Base-by-base conservation (phyloP, 2,888 invertebrate genomes). In the Dusona sp. region DNA sequence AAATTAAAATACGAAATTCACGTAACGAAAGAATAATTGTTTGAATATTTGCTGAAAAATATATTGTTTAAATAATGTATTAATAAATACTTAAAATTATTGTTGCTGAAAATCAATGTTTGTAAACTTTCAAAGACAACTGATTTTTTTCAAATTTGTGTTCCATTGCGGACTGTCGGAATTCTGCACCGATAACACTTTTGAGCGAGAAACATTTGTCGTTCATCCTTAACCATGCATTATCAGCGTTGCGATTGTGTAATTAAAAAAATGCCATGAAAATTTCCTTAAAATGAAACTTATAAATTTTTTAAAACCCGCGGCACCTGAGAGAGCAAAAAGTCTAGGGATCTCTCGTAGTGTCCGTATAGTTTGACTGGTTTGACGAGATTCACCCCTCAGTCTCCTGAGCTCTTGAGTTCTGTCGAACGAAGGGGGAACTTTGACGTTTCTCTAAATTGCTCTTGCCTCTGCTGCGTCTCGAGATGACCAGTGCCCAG, bases 401-500 rank as follows among this genome's bases (percentile, higher is more conserved):
- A 29, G 16, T 73, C 57, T 45, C 8, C 29, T 29, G 9, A 3
- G n/a, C 54, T 9, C 61, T 61, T 29, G 33, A 45, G 57, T 33
- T 79, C 77, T 11, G 16, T 36, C 29, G 25, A 51, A 70, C n/a
- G 72, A 51, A 48, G 82, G 38, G 61, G 61, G 72, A 22, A 13
- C 54, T 54, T 65, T 54, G 73, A 67, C 48, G 75, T 88, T 81
- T 81, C 84, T 73, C 72, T 33, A 51, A 65, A 82, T 86, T 83
- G 74, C 79, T 81, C 72, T 38, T 11, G 75, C 70, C 83, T 75
- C 89, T 86, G 48, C 25, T 81, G 89, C 90, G 88, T 91, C 90
- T 75, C 67, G 90, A 92, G 92, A 93, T 93, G 90, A 92, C 93
- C 91, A 90, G 83, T 90, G 92, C 92, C 91, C 92, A 92, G 89